Conservation (phyloP, 2,797 vertebrate genomes). For the Hipposideros larvatus region DNA sequence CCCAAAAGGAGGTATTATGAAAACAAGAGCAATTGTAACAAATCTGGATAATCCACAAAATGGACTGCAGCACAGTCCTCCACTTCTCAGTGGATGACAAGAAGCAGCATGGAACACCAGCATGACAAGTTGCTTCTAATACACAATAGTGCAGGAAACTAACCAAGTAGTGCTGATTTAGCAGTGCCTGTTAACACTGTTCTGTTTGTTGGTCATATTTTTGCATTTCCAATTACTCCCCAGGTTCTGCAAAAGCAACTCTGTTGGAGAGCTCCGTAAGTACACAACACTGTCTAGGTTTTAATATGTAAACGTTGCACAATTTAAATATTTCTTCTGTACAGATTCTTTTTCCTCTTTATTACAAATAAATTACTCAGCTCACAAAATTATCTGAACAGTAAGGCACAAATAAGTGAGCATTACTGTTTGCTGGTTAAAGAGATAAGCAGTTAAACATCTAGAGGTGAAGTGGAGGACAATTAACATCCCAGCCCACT, state of each 20-base stretch:
- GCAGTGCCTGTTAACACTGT: background rate
- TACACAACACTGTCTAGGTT: background rate
- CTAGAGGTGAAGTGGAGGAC: slow-evolving; percentile 88
- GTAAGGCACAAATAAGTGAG: slow-evolving; percentile 83
- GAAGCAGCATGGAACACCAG: background rate
- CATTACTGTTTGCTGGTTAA: slow-evolving; percentile 83
- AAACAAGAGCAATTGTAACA: background rate
- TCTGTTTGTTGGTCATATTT: slow-evolving; percentile 42
- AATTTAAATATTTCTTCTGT: slow-evolving; percentile 70
- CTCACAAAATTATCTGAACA: slow-evolving; percentile 80
- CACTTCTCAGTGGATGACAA: background rate
- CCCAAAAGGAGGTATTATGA: background rate
- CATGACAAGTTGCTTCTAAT: background rate
- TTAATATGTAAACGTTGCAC: slow-evolving; percentile 61
- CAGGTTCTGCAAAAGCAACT: slow-evolving; percentile 52
- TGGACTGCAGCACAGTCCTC: background rate
- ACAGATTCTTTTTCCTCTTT: slow-evolving; percentile 66
- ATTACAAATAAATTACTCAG: slow-evolving; percentile 82
- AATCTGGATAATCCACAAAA: background rate
- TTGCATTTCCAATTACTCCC: background rate
- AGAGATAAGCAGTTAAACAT: slow-evolving; percentile 87
- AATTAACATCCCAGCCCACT: slow-evolving; percentile 84
- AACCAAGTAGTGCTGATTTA: background rate
- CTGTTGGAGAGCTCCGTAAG: slow-evolving; percentile 55
- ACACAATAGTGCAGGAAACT: background rate